These are phyloP conservation scores for Andrena dorsata DNA, from an alignment of 2,888 invertebrate species.

Conservation along the genomic window DNA sequence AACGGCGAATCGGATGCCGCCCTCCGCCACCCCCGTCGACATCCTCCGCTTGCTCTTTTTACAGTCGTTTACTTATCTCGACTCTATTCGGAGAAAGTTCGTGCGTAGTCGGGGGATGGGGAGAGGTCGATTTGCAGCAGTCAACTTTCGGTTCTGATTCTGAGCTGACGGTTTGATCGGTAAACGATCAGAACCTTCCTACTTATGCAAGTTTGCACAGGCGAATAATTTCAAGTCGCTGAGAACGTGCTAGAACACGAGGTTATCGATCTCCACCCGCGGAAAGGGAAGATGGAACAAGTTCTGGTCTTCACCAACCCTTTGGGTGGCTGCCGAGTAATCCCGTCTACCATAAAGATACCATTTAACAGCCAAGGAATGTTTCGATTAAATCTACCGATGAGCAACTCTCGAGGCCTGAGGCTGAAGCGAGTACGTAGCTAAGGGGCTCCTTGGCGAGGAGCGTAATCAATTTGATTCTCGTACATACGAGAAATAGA, in stretches of 20 bases:
- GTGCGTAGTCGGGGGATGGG: no score
- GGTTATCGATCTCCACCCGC: no score
- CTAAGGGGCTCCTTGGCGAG: background rate
- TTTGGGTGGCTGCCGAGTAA: background rate
- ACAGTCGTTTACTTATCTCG: no score
- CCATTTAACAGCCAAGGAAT: slow-evolving; percentile 1
- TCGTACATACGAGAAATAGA: slow-evolving; percentile 1
- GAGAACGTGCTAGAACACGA: no score
- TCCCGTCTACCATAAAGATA: background rate
- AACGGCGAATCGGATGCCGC: background rate
- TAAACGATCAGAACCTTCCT: no score
- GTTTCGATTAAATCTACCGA: slow-evolving; percentile 18
- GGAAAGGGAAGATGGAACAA: background rate
- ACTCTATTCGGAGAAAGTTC: no score
- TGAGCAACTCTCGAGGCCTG: background rate
- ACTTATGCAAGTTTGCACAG: no score
- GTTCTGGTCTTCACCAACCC: background rate
- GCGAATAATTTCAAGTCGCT: no score
- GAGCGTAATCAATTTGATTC: slow-evolving; percentile 19
- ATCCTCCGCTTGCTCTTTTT: background rate
- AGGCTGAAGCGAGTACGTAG: background rate
- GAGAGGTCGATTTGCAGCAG: no score
- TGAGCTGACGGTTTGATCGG: no score
- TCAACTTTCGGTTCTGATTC: no score
- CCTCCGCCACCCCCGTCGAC: background rate